Evolutionary conservation across 2,797 vertebrate species (phyloP), one percentile per base, ranked within the genome.

Genomic region (Cryptoprocta ferox): DNA sequence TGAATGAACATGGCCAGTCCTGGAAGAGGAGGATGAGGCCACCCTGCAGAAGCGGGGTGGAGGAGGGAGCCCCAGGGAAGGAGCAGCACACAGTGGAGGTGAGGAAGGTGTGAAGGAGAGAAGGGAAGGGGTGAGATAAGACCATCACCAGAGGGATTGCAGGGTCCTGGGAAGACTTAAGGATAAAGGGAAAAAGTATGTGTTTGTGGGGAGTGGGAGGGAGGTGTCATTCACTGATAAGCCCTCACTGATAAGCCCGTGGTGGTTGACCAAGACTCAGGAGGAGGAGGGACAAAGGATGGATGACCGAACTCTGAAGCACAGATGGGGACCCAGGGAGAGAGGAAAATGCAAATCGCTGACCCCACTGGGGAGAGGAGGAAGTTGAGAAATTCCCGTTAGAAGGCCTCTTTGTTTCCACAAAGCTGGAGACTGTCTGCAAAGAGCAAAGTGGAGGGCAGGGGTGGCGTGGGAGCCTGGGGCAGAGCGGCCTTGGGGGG

Each of bases 361-460:
- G 10, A 35, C 30, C 37, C 2, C 2, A 14, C 4, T 19, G 5
- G 35, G 48, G 21, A 32, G 3, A 59, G 59, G 26, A 71, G n/a
- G 32, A 83, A n/a, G 26, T 15, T 63, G 71, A 68, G 48, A 14
- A n/a, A 70, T 32, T 39, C 65, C 8, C 26, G 5, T 11, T 28
- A 26, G 80, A 87, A 19, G 35, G 76, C n/a, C 12, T 26, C 61
- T 82, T 14, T 14, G 39, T 71, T 32, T 50, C 65, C 1, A 7
- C 0, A 5, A 70, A 39, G 53, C 2, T 1, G 3, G n/a, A 4
- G 2, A 21, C 48, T 0, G 35, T 39, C 39, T 26, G n/a, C 42
- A 21, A 42, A 42, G 73, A 70, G 65, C 75, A 81, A 48, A 19
- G 32, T 32, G 6, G 11, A 11, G 59, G 35, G 42, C 26, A 18